Evolutionary conservation across 2,797 vertebrate species (phyloP).

Genomic region (Chromobotia macracanthus): DNA sequence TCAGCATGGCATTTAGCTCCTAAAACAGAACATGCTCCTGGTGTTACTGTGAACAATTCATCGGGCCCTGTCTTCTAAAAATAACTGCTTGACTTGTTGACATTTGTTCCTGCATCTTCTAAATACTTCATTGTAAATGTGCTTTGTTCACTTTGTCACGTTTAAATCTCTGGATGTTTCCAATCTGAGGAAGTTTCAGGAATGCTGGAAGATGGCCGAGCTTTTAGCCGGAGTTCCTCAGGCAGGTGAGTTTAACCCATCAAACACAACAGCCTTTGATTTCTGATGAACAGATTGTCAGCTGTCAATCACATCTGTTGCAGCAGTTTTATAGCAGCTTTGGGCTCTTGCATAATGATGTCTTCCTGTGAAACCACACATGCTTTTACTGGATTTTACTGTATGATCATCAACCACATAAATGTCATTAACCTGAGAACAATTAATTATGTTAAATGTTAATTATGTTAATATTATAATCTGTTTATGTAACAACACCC

Average conservation of each 20-base stretch:
- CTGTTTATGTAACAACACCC: conserved; percentile 33
- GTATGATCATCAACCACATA: conserved; percentile 20
- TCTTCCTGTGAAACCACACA: not conserved
- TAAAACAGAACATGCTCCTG: too few species aligned
- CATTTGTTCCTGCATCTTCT: too few species aligned
- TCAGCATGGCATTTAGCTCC: too few species aligned
- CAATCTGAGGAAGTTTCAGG: conserved; percentile 66
- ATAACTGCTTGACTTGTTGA: too few species aligned
- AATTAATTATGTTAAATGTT: conserved; percentile 40
- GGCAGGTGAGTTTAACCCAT: conserved; percentile 77
- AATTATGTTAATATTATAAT: conserved; percentile 39
- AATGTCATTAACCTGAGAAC: conserved; percentile 39
- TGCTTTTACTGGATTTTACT: too few species aligned
- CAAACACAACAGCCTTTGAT: not conserved
- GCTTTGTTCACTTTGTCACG: not conserved
- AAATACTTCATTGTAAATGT: too few species aligned
- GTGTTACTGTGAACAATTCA: too few species aligned
- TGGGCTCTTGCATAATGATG: conserved; percentile 19
- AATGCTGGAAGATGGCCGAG: conserved; percentile 73
- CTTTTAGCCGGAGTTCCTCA: conserved; percentile 81
- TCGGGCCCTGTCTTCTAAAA: too few species aligned
- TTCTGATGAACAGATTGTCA: not conserved
- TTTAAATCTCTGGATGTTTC: conserved; percentile 61
- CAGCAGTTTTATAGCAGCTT: not conserved
- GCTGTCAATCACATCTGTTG: conserved; percentile 2